Evolutionary conservation across 2,888 invertebrate species (phyloP).

Genomic region (Elysia crispata): DNA sequence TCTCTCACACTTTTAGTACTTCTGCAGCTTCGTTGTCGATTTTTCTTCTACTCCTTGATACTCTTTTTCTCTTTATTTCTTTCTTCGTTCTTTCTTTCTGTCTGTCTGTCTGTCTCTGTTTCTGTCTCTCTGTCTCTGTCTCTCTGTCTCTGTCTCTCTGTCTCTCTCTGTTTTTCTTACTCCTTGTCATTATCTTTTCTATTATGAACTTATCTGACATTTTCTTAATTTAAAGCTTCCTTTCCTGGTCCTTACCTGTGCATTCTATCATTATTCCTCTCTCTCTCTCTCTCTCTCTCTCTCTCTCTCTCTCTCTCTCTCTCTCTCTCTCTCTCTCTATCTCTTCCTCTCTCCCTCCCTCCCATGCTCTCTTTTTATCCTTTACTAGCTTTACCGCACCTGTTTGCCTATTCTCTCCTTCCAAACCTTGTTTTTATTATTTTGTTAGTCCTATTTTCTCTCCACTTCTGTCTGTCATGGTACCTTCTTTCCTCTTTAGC

Average conservation of each 20-base stretch:
- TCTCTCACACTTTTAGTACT: too few species aligned
- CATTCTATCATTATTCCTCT: neutral
- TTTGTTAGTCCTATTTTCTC: too few species aligned
- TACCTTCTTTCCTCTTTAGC: too few species aligned
- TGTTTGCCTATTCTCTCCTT: neutral
- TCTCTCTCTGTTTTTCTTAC: neutral
- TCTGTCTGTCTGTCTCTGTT: neutral
- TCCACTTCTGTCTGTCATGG: too few species aligned
- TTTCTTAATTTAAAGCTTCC: too few species aligned
- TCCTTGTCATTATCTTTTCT: too few species aligned
- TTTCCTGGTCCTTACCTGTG: neutral
- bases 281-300: constrained; percentile 22
- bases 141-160: neutral
- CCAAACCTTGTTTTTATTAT: too few species aligned
- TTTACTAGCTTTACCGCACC: neutral
- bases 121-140: constrained; percentile 14
- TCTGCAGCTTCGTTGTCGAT: too few species aligned
- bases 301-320: constrained; percentile 10
- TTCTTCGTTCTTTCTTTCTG: neutral
- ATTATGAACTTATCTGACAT: too few species aligned
- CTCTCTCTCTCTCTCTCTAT: neutral
- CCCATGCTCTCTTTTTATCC: neutral
- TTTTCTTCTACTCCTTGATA: too few species aligned
- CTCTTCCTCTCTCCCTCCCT: too few species aligned
- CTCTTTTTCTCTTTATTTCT: too few species aligned